A percentile compares a stretch with the other conserved stretches of the same genome.
Evolutionary conservation across 2,888 invertebrate species (phyloP).

Genomic region (Megaustenia siamemsis): DNA sequence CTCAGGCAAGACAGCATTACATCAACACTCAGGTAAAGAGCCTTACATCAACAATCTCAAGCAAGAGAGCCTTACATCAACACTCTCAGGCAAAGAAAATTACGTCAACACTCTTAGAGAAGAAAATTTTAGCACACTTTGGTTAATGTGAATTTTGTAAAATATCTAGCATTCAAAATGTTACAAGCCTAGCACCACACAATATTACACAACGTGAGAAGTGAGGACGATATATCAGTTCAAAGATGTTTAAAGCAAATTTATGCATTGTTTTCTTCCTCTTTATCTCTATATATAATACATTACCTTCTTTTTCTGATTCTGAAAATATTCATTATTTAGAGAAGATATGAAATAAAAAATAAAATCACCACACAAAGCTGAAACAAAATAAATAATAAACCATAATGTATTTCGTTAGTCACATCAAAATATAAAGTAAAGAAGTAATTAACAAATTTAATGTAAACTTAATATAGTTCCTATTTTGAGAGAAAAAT

Average conservation of each 20-base stretch:
- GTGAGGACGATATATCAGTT: background rate
- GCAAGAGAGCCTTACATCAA: no score
- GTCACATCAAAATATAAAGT: background rate
- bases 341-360: background rate
- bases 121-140: no score
- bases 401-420: background rate
- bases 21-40: no score
- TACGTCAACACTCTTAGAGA: no score
- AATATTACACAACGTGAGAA: no score
- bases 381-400: background rate
- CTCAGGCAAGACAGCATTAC: no score
- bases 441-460: background rate
- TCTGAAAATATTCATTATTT: conserved; percentile 38
- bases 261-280: background rate
- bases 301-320: conserved; percentile 51
- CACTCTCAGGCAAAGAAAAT: background rate
- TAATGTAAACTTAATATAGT: background rate
- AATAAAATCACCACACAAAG: background rate
- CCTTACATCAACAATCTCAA: no score
- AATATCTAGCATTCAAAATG: background rate
- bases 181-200: background rate
- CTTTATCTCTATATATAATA: background rate
- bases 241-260: background rate
- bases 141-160: background rate
- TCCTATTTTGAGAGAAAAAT: no score